phyloP scores from a whole-genome alignment of 2,113 vertebrate genomes.

The Fulmarus glacialis region DNA sequence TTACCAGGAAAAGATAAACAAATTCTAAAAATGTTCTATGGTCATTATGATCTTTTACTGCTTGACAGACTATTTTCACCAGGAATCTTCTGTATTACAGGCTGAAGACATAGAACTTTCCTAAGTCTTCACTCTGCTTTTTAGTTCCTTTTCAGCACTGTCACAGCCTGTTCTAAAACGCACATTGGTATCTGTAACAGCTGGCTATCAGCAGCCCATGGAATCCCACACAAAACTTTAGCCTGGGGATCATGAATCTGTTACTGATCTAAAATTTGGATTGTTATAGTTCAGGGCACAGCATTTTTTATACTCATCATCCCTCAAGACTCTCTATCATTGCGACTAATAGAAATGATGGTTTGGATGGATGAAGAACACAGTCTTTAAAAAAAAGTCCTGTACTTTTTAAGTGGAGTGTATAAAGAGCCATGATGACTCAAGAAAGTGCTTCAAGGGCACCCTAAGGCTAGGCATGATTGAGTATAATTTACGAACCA shows the following conservation, averaged over 20 bases:
- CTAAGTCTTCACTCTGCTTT: neutral
- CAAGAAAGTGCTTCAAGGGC: neutral
- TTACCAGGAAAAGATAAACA: neutral
- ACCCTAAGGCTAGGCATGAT: neutral
- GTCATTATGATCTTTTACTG: neutral
- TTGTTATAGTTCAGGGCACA: neutral
- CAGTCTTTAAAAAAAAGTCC: rapidly evolving
- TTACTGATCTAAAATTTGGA: neutral
- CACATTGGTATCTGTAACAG: neutral
- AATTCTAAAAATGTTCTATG: neutral
- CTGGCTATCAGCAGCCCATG: neutral
- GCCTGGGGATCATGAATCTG: neutral
- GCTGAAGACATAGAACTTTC: neutral
- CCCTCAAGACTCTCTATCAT: neutral
- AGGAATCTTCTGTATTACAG: neutral
- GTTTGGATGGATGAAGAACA: neutral
- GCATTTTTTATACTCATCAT: neutral
- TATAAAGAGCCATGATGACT: neutral
- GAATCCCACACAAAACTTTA: neutral
- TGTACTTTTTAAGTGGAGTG: neutral
- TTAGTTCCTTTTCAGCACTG: neutral
- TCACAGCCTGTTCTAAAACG: neutral
- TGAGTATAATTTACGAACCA: neutral
- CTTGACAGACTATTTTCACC: neutral
- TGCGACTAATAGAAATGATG: neutral